Evolutionary conservation across 2,113 vertebrate genomes (phyloP).

Genomic region (Amphiprion percula): DNA sequence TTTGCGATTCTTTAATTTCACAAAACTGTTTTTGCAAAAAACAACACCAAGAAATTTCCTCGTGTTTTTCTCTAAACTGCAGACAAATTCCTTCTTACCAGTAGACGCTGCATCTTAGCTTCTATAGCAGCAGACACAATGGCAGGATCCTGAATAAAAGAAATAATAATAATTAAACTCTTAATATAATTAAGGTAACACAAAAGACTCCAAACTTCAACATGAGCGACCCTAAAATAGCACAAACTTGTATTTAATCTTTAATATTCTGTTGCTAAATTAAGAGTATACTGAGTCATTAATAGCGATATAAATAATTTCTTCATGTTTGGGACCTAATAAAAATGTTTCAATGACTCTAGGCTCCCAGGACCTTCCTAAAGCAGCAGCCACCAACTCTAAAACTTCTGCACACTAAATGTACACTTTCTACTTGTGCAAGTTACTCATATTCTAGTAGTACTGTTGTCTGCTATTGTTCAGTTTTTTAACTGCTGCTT

Average conservation of each 20-base stretch:
- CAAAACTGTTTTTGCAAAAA: no score
- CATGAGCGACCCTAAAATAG: not conserved
- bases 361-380: no score
- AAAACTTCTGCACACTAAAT: no score
- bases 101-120: slow-evolving; percentile 49
- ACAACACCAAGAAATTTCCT: no score
- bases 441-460: no score
- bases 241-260: no score
- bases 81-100: slow-evolving; percentile 53
- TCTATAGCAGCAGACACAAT: slow-evolving; percentile 61
- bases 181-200: not conserved
- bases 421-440: no score
- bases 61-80: no score
- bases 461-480: no score
- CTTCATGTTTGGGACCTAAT: not conserved
- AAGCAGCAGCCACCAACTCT: no score
- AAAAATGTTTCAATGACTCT: not conserved
- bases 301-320: not conserved
- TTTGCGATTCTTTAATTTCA: not conserved
- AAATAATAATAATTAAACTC: not conserved
- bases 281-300: no score
- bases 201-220: not conserved
- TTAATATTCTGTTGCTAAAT: not conserved
- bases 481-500: no score
- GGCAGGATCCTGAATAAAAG: slow-evolving; percentile 55